Conservation (phyloP, 2,113 vertebrate species). For the Psittacula cyanocephala region DNA sequence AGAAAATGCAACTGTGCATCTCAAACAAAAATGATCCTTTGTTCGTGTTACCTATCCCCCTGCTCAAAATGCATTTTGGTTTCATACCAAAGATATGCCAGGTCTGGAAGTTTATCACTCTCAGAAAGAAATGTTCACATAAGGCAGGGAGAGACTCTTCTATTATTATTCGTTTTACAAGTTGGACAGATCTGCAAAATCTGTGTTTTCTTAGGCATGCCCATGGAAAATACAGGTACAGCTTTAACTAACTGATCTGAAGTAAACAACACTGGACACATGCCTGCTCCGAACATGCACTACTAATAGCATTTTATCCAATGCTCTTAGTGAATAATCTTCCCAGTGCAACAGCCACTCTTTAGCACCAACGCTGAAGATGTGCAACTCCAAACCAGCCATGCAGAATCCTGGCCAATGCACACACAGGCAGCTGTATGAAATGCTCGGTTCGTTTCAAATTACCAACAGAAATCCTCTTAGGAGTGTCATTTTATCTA, state of each 20-base stretch:
- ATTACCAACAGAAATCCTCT: neutral
- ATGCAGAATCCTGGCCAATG: neutral
- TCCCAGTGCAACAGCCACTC: neutral
- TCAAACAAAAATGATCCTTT: neutral
- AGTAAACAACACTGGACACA: neutral
- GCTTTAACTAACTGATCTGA: neutral
- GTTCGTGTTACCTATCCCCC: neutral
- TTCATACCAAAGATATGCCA: neutral
- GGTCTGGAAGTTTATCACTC: neutral
- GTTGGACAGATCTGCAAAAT: neutral
- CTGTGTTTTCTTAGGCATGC: neutral
- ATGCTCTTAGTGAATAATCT: neutral
- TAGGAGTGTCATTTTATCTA: neutral
- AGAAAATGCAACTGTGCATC: neutral
- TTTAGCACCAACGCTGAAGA: neutral
- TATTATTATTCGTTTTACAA: accelerated
- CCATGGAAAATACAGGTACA: neutral
- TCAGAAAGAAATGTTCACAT: neutral
- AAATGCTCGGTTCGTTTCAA: neutral
- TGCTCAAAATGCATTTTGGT: neutral
- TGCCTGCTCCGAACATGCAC: neutral
- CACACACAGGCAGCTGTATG: accelerated
- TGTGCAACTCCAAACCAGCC: neutral
- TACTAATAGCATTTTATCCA: neutral
- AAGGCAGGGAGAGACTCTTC: neutral